phyloP scores from a whole-genome alignment of 2,113 vertebrate genomes.

The Cathartes aura region DNA sequence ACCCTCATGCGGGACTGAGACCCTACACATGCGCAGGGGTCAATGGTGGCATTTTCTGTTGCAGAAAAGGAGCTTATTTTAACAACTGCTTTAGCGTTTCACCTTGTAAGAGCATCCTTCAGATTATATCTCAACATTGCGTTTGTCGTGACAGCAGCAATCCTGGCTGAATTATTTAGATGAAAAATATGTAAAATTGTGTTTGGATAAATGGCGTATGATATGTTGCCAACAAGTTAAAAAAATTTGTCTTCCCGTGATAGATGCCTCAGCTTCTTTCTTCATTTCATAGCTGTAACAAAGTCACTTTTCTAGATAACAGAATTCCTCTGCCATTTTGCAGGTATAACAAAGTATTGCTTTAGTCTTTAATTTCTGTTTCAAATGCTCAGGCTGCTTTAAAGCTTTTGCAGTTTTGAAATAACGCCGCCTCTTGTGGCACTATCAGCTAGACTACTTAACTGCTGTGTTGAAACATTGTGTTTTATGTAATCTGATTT shows the following conservation, averaged over 20 bases:
- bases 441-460: no score
- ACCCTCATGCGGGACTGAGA: fast-evolving
- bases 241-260: neutral
- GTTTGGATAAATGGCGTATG: neutral
- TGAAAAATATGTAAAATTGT: neutral
- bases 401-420: neutral
- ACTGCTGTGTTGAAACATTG: neutral
- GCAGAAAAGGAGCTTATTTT: neutral
- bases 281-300: neutral
- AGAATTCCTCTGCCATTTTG: neutral
- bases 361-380: neutral
- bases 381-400: neutral
- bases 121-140: neutral
- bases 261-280: neutral
- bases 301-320: neutral
- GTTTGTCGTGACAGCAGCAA: neutral
- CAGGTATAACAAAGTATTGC: neutral
- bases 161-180: neutral
- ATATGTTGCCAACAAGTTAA: neutral
- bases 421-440: neutral
- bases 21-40: fast-evolving
- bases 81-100: neutral
- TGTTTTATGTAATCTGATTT: neutral
- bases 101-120: neutral
- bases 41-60: neutral